Evolutionary conservation across 2,113 vertebrate species (phyloP).

Genomic region (Microtus montanus): DNA sequence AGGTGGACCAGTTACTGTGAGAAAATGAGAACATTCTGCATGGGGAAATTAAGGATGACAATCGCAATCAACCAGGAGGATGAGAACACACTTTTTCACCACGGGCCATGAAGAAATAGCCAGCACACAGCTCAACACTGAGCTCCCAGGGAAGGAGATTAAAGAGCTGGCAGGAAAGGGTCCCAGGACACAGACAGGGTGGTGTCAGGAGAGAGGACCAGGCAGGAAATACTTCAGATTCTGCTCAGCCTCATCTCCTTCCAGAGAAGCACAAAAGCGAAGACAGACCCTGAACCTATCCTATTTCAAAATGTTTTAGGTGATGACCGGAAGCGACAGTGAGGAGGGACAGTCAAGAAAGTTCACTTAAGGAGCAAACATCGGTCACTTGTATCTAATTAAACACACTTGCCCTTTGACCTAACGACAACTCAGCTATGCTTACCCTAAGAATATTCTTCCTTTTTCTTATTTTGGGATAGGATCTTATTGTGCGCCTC

Average conservation of each 20-base stretch:
- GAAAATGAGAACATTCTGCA: neutral
- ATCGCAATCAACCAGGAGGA: neutral
- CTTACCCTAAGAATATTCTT: neutral
- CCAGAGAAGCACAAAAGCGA: neutral
- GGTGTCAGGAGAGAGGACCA: neutral
- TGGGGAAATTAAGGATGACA: fast-evolving
- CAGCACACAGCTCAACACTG: fast-evolving
- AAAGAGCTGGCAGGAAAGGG: fast-evolving
- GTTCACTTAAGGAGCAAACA: neutral
- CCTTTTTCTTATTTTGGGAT: neutral
- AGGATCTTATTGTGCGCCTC: neutral
- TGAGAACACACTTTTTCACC: neutral
- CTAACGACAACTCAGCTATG: neutral
- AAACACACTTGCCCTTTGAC: neutral
- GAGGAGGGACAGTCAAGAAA: neutral
- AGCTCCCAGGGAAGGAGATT: neutral
- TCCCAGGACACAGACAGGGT: neutral
- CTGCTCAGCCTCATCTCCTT: neutral
- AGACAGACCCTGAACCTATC: neutral
- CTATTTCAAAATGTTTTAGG: neutral
- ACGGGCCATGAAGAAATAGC: fast-evolving
- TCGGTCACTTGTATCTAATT: neutral
- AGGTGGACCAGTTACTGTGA: neutral
- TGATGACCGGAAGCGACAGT: fast-evolving
- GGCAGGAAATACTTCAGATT: neutral